Evolutionary conservation across 2,113 vertebrate genomes (phyloP), one percentile per base, ranked within the genome.

Genomic region (Chamaetylas fuelleborni): DNA sequence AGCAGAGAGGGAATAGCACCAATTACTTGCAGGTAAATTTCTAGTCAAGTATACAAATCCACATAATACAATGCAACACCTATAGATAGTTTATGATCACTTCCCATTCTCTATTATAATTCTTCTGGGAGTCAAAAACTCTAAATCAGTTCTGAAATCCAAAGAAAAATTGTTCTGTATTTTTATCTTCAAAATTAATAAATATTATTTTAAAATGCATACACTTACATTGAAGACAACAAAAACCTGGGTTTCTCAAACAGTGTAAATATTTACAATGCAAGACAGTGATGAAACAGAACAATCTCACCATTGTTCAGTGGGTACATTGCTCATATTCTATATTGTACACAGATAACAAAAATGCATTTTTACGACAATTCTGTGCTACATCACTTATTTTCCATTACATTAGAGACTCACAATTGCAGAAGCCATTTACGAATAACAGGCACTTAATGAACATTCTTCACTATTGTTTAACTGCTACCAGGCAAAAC

Each of bases 321-420:
- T 8, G 23, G 81, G 25, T 45, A 93, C 93, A 95, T 24, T 69
- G 80, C 65, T 84, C 40, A 64, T 69, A 96, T 94, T 96, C 73
- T 93, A 72, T 58, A 95, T 91, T 85, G 47, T 92, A 58, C 48
- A 89, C 16, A 43, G 38, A 76, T 80, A 91, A 96, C 88, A 97
- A 95, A 14, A 29, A 91, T 26, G 50, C 38, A 81, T 72, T 89
- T 93, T 95, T 51, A 89, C 42, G 53, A 92, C 76, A 91, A 89
- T 66, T 69, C 56, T 86, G 22, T 57, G 56, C 80, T 86, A 60
- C 28, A 82, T 77, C 88, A 79, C 83, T 94, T 93, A 91, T 36
- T 85, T 94, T 92, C 73, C 77, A 94, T 78, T 76, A 84, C 48
- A 84, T 69, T 82, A 93, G 48, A 84, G 3, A 24, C 1, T 8